A percentile compares a stretch with the other conserved stretches of the same genome.
These are phyloP conservation scores for Ammodramus savannarum DNA, from an alignment of 2,113 vertebrate genomes.

Conservation along the genomic window DNA sequence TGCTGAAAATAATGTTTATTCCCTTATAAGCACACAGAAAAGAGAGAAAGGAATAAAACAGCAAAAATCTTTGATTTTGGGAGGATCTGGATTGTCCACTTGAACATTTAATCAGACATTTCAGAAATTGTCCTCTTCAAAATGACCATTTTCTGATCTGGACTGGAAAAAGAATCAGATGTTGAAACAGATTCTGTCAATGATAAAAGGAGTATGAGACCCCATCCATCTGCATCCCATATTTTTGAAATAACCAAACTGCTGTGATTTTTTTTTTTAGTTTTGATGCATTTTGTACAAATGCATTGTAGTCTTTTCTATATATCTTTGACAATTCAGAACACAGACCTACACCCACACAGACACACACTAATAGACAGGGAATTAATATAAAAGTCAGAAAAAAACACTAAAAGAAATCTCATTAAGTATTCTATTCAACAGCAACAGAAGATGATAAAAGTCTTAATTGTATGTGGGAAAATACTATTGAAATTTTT, in stretches of 20 bases:
- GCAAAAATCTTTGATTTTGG: not conserved
- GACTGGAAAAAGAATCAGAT: not conserved
- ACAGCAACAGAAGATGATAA: not conserved
- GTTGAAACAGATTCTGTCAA: not conserved
- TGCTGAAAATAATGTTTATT: not conserved
- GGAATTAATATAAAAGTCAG: not conserved
- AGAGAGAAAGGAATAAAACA: not conserved
- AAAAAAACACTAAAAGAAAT: not conserved
- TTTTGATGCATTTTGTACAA: not conserved
- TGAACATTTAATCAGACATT: not conserved
- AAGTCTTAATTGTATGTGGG: not conserved
- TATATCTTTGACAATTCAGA: not conserved
- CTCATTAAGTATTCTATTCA: not conserved
- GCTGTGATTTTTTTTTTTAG: not conserved
- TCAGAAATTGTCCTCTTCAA: not conserved
- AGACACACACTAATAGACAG: not conserved
- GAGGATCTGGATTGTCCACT: not conserved
- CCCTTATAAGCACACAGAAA: not conserved
- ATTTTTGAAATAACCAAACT: not conserved
- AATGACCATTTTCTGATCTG: not conserved
- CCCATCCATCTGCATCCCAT: not conserved
- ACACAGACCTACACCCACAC: not conserved
- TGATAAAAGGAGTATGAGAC: not conserved
- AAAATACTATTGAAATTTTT: not conserved
- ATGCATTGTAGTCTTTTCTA: not conserved